A percentile compares a stretch with the other conserved stretches of the same genome.
These are phyloP conservation scores for Digitonthophagus gazella DNA, from an alignment of 2,888 invertebrate genomes.

Conservation along the genomic window DNA sequence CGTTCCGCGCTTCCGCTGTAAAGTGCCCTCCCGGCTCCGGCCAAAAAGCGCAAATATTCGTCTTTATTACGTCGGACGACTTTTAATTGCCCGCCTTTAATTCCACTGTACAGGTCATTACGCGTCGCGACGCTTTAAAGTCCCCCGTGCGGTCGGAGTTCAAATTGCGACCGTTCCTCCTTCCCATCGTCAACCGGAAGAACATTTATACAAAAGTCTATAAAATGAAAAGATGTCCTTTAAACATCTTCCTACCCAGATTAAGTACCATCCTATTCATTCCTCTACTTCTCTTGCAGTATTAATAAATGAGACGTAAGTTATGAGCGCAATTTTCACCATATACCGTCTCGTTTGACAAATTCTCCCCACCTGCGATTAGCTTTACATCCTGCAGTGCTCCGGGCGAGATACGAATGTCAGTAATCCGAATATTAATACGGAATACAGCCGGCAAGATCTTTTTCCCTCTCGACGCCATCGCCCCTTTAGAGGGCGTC, in stretches of 20 bases:
- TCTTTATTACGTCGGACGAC: constrained; percentile 45
- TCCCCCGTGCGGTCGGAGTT: neutral
- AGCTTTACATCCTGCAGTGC: constrained; percentile 34
- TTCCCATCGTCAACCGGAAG: neutral
- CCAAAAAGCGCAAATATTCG: constrained; percentile 40
- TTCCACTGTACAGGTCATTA: constrained; percentile 43
- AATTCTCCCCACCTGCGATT: constrained; percentile 48
- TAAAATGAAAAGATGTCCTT: neutral
- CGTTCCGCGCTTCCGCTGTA: constrained; percentile 39
- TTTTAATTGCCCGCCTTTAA: constrained; percentile 46
- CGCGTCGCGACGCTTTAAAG: constrained; percentile 25
- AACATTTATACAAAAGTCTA: neutral
- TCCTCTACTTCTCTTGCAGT: neutral
- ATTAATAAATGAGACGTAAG: neutral
- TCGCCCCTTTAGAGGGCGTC: constrained; percentile 9
- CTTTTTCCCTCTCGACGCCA: constrained; percentile 15
- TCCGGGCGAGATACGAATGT: constrained; percentile 44
- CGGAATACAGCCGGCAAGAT: constrained; percentile 32
- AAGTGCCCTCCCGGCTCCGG: constrained; percentile 12
- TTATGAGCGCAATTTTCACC: neutral
- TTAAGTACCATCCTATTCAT: neutral
- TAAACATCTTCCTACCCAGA: neutral
- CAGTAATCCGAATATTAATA: constrained; percentile 48
- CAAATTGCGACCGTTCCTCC: neutral
- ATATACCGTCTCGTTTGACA: constrained; percentile 32